Evolutionary conservation across 1,140 invertebrate species (phyloP).

Genomic region (Drosophila parvula): DNA sequence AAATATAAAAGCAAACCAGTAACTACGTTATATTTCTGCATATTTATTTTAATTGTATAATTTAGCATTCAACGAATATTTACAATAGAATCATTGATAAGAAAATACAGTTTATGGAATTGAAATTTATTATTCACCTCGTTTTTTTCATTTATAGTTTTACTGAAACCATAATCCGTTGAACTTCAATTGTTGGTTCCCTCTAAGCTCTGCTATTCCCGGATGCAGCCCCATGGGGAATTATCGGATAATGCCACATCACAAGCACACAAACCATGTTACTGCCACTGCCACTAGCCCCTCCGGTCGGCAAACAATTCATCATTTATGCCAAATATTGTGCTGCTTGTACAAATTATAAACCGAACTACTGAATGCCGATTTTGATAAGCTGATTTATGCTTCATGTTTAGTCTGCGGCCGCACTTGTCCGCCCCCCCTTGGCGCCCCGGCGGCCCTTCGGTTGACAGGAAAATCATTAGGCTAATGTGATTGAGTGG

Average conservation of each 20-base stretch:
- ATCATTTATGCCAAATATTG: slow-evolving; percentile 54
- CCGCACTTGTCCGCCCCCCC: neutral
- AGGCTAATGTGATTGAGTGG: slow-evolving; percentile 67
- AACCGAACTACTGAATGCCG: slow-evolving; percentile 60
- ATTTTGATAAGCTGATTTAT: slow-evolving; percentile 74
- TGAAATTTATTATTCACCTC: slow-evolving; percentile 1
- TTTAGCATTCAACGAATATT: no score
- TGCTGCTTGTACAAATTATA: slow-evolving; percentile 56
- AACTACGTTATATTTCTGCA: no score
- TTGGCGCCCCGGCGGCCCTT: slow-evolving; percentile 3
- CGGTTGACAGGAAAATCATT: slow-evolving; percentile 68
- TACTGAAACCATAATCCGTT: neutral
- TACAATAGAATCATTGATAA: neutral
- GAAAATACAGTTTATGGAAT: no score
- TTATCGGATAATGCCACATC: slow-evolving; percentile 40
- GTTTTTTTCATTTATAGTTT: neutral
- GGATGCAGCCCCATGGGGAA: slow-evolving; percentile 17
- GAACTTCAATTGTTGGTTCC: slow-evolving; percentile 5
- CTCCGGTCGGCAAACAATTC: slow-evolving; percentile 45
- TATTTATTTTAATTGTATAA: no score
- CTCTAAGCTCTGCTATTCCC: slow-evolving; percentile 3
- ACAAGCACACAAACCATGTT: neutral
- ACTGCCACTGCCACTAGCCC: slow-evolving; percentile 1
- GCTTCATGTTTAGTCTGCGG: slow-evolving; percentile 49
- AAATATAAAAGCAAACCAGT: neutral